A percentile compares a stretch with the other conserved stretches of the same genome.
Evolutionary conservation across 2,888 invertebrate species (phyloP).

Genomic region (Heteropelma amictum): DNA sequence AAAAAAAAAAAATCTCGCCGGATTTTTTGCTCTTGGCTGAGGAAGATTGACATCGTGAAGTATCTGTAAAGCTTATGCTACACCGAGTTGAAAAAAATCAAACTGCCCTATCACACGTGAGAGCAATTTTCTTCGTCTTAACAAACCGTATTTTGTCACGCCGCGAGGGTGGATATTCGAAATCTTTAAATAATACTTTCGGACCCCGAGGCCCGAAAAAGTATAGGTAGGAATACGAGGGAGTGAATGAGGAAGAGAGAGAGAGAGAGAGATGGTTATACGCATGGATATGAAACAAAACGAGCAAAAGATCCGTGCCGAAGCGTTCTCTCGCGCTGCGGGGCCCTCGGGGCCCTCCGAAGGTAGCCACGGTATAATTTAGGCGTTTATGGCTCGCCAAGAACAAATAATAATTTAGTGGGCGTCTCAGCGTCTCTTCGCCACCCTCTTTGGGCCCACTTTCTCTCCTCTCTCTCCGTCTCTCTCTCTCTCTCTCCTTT

Average conservation of each 20-base stretch:
- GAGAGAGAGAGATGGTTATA: constrained; percentile 6
- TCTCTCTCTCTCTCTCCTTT: constrained; percentile 21
- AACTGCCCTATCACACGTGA: constrained; percentile 3
- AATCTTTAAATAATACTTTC: constrained; percentile 5
- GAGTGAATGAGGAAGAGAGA: constrained; percentile 24
- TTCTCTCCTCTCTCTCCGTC: background rate
- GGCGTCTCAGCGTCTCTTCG: constrained; percentile 71
- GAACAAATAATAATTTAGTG: constrained; percentile 78
- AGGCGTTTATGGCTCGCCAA: constrained; percentile 76
- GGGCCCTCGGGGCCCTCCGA: constrained; percentile 60
- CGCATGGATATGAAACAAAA: constrained; percentile 12
- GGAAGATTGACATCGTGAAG: background rate
- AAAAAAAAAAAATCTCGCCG: too few relatives aligned
- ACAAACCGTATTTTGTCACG: constrained; percentile 47
- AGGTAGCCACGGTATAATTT: constrained; percentile 75
- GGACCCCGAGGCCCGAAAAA: constrained; percentile 28
- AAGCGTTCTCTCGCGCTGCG: constrained; percentile 29
- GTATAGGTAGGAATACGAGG: constrained; percentile 28
- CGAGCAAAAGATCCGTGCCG: constrained; percentile 29
- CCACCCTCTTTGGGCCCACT: constrained; percentile 48
- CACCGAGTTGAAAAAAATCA: background rate
- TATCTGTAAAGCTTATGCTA: background rate
- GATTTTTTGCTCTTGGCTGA: constrained; percentile 2
- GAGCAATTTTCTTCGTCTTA: constrained; percentile 40
- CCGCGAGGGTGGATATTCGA: constrained; percentile 19